Percentiles rank a stretch among this genome's conserved stretches.
phyloP scores from a whole-genome alignment of 2,797 vertebrate genomes.

The Myripristis murdjan region DNA sequence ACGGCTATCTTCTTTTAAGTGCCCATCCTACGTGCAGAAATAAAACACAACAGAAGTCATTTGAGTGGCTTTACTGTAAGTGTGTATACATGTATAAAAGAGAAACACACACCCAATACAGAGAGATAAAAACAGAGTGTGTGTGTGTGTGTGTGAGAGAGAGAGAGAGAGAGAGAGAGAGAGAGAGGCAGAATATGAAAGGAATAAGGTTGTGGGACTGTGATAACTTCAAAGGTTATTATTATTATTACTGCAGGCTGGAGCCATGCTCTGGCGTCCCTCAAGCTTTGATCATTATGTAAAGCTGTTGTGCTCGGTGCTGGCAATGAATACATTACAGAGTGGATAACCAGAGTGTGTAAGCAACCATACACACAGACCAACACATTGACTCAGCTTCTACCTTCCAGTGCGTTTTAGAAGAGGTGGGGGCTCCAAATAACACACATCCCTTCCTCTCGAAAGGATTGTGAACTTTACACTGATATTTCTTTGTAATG shows the following conservation, averaged over 20 bases:
- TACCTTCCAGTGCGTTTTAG: slow-evolving; percentile 19
- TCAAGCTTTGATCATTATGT: slow-evolving; percentile 82
- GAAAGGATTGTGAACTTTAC: slow-evolving; percentile 5
- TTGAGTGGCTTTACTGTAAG: slow-evolving; percentile 42
- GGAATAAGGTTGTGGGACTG: slow-evolving; percentile 63
- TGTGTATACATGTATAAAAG: not conserved
- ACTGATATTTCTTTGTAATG: slow-evolving; percentile 19
- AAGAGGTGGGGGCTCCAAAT: slow-evolving; percentile 30
- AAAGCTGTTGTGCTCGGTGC: slow-evolving; percentile 76
- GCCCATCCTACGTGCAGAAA: slow-evolving; percentile 56
- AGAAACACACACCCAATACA: not conserved
- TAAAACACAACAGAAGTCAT: slow-evolving; percentile 59
- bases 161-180: slow-evolving; percentile 20
- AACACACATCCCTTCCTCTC: slow-evolving; percentile 9
- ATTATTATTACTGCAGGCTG: slow-evolving; percentile 77
- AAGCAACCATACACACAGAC: slow-evolving; percentile 29
- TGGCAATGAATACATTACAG: slow-evolving; percentile 69
- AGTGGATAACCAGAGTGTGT: slow-evolving; percentile 60
- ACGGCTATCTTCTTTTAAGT: slow-evolving; percentile 57
- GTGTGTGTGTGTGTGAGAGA: too few species aligned
- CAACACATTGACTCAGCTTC: slow-evolving; percentile 59
- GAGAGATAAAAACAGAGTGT: not conserved
- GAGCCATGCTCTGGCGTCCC: slow-evolving; percentile 74
- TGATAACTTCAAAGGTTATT: slow-evolving; percentile 78
- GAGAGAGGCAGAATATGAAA: slow-evolving; percentile 40